Evolutionary conservation across 2,797 vertebrate genomes (phyloP).

Genomic region (Fistularia tabacaria): DNA sequence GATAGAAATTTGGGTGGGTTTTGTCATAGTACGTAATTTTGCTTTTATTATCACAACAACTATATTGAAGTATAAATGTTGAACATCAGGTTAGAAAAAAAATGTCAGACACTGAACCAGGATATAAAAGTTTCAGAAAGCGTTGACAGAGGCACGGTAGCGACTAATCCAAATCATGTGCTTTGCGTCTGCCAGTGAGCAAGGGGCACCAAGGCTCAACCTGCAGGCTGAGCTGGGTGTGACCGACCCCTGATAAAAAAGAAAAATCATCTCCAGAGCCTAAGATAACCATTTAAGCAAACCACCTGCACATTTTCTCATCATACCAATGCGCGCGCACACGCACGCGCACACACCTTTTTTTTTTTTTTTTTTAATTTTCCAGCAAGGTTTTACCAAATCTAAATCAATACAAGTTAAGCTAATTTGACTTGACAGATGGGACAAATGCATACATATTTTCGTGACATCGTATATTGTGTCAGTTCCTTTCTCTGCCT

Average conservation of each 20-base stretch:
- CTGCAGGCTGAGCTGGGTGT: constrained; percentile 16
- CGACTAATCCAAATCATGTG: constrained; percentile 63
- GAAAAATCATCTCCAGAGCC: neutral
- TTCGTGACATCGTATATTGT: no score
- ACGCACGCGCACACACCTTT: no score
- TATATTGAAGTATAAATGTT: neutral
- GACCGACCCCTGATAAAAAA: constrained; percentile 19
- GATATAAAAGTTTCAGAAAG: constrained; percentile 6
- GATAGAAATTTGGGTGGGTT: no score
- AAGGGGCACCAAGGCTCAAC: constrained; percentile 4
- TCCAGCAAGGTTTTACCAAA: no score
- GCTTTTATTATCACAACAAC: neutral
- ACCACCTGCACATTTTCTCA: constrained; percentile 9
- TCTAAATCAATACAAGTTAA: no score
- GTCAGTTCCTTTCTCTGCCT: no score
- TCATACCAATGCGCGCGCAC: no score
- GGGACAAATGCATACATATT: no score
- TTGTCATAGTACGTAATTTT: no score
- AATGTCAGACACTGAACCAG: neutral
- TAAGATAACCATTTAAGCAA: constrained; percentile 20
- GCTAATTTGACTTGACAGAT: no score
- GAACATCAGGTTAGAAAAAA: no score
- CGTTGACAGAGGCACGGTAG: constrained; percentile 7
- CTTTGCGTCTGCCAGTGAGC: constrained; percentile 16
- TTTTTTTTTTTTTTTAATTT: no score